These are phyloP conservation scores for Corythornis madagascariensis DNA, from an alignment of 2,113 vertebrate genomes.

Conservation along the genomic window DNA sequence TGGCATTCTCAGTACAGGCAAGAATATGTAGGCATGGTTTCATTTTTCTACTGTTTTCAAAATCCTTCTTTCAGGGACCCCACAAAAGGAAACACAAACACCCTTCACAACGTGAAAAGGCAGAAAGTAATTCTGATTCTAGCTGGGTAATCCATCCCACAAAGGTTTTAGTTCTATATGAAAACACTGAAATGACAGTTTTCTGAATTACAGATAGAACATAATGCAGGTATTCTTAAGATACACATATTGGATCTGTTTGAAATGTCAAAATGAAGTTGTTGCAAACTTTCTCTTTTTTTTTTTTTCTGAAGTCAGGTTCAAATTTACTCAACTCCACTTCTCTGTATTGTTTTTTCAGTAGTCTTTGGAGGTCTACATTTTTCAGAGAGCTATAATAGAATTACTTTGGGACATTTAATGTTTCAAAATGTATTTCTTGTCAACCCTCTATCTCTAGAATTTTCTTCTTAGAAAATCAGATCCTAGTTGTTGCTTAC, in stretches of 20 bases:
- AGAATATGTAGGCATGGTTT: neutral
- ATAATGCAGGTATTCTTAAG: neutral
- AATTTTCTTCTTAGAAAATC: slow-evolving; percentile 15
- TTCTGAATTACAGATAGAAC: neutral
- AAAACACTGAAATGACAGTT: neutral
- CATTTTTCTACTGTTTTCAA: neutral
- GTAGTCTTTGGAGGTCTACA: neutral
- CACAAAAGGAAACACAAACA: neutral
- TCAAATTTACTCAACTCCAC: neutral
- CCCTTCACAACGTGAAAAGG: neutral
- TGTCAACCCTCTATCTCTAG: neutral
- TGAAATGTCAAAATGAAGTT: no score
- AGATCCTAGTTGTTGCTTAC: neutral
- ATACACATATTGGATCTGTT: neutral
- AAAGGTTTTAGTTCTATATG: neutral
- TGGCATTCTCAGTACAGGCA: neutral
- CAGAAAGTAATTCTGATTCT: neutral
- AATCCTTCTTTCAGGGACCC: neutral
- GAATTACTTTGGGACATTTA: neutral
- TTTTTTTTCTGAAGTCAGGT: no score
- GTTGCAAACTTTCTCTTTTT: no score
- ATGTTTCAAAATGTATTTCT: neutral
- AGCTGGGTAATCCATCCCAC: neutral
- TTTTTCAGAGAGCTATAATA: neutral
- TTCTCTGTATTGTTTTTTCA: no score